These are phyloP conservation scores for Drosophila ogumai DNA, from an alignment of 1,140 invertebrate species.

Conservation along the genomic window DNA sequence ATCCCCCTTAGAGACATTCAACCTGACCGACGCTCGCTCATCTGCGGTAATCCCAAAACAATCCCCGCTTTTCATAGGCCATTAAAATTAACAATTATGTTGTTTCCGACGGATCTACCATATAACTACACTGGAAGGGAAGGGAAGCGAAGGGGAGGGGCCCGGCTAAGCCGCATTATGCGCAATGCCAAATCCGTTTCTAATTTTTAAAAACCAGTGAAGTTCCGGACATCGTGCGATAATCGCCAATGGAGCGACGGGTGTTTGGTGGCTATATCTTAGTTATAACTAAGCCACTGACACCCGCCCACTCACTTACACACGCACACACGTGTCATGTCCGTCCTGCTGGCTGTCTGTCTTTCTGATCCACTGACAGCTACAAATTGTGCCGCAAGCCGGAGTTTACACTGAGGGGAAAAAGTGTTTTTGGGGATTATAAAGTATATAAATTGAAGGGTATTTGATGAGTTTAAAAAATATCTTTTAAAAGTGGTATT, in stretches of 20 bases:
- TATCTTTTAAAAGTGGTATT: background rate
- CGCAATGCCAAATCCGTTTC: slow-evolving; percentile 71
- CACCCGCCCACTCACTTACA: slow-evolving; percentile 64
- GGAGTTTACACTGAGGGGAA: slow-evolving; percentile 32
- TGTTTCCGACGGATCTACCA: slow-evolving; percentile 20
- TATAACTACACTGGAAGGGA: background rate
- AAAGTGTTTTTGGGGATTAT: background rate
- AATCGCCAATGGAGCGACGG: slow-evolving; percentile 61
- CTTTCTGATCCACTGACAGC: slow-evolving; percentile 69
- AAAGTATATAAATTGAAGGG: background rate
- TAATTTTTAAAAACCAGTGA: slow-evolving; percentile 53
- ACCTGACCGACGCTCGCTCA: slow-evolving; percentile 31
- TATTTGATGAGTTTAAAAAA: background rate
- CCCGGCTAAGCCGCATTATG: slow-evolving; percentile 61
- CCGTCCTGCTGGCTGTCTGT: slow-evolving; percentile 27
- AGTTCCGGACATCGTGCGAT: slow-evolving; percentile 10
- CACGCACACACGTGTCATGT: slow-evolving; percentile 61
- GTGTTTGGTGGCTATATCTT: slow-evolving; percentile 46
- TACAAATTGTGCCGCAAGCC: slow-evolving; percentile 76
- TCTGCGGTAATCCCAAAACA: slow-evolving; percentile 62
- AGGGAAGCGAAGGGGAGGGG: slow-evolving; percentile 6
- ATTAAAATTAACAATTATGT: slow-evolving; percentile 79
- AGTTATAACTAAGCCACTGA: slow-evolving; percentile 62
- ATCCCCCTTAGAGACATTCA: background rate
- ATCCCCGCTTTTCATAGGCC: slow-evolving; percentile 75